phyloP scores from a whole-genome alignment of 2,888 invertebrate species.

The Heterodera filipjevi region DNA sequence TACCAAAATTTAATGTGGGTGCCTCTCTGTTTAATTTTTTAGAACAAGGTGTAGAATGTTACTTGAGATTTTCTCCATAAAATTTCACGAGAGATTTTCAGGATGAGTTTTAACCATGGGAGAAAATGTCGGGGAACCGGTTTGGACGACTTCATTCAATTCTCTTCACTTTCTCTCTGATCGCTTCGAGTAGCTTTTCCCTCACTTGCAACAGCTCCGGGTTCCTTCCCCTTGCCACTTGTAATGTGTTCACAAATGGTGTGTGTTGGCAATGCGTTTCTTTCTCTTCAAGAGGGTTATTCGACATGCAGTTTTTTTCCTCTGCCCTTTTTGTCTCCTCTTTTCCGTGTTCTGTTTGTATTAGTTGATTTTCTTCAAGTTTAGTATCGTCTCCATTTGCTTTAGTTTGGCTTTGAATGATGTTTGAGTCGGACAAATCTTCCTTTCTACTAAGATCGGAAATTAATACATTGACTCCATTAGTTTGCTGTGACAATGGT shows the following conservation, averaged over 20 bases:
- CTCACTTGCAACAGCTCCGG: constrained; percentile 33
- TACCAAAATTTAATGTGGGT: no score
- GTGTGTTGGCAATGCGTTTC: background rate
- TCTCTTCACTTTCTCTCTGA: constrained; percentile 45
- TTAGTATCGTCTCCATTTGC: background rate
- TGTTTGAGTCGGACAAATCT: background rate
- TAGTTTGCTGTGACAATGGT: background rate
- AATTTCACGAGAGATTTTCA: no score
- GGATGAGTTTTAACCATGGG: no score
- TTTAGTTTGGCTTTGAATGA: background rate
- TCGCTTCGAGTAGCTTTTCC: constrained; percentile 40
- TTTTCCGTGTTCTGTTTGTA: no score
- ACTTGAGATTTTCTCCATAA: no score
- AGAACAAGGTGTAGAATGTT: no score
- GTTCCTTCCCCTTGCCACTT: constrained; percentile 15
- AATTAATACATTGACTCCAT: background rate
- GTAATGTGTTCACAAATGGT: background rate
- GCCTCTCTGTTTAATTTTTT: no score
- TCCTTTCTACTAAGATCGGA: background rate
- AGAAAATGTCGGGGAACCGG: no score
- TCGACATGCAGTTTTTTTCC: background rate
- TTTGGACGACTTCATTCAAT: constrained; percentile 36
- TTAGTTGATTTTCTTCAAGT: no score
- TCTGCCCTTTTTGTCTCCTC: background rate
- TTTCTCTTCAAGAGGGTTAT: background rate